phyloP scores from a whole-genome alignment of 2,797 vertebrate genomes.

The Smutsia gigantea region DNA sequence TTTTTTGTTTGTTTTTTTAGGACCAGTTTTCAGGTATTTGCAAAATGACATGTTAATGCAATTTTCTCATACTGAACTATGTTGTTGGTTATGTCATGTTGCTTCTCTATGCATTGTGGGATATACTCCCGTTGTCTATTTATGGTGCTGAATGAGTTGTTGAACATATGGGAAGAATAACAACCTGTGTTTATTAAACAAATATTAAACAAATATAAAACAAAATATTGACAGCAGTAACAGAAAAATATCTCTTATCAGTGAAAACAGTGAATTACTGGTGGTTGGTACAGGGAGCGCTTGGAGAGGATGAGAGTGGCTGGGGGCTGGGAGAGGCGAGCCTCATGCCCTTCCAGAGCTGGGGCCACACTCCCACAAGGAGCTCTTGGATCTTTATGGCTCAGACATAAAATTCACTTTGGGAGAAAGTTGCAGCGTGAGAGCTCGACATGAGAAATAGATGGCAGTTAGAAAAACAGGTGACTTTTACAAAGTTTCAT shows the following conservation, averaged over 20 bases:
- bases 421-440: slow-evolving; percentile 39
- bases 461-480: neutral
- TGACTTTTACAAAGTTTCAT: slow-evolving; percentile 51
- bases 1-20: neutral
- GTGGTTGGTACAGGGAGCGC: neutral
- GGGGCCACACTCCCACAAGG: fast-evolving
- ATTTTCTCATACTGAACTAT: neutral
- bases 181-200: neutral
- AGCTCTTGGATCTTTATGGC: slow-evolving; percentile 21
- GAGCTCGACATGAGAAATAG: slow-evolving; percentile 20
- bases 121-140: slow-evolving; percentile 21
- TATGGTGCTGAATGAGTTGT: neutral
- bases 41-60: neutral
- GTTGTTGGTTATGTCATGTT: neutral
- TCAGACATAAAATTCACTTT: slow-evolving; percentile 40
- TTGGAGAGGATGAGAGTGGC: neutral
- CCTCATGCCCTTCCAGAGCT: neutral
- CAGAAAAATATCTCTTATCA: slow-evolving; percentile 21
- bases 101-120: neutral
- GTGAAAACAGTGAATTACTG: slow-evolving; percentile 38
- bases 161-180: slow-evolving; percentile 55
- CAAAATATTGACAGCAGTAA: slow-evolving; percentile 36
- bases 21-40: neutral
- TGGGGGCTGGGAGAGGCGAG: neutral
- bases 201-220: neutral